Base-by-base conservation (phyloP, 2,113 vertebrate genomes). In the Gymnocephalus cernua region DNA sequence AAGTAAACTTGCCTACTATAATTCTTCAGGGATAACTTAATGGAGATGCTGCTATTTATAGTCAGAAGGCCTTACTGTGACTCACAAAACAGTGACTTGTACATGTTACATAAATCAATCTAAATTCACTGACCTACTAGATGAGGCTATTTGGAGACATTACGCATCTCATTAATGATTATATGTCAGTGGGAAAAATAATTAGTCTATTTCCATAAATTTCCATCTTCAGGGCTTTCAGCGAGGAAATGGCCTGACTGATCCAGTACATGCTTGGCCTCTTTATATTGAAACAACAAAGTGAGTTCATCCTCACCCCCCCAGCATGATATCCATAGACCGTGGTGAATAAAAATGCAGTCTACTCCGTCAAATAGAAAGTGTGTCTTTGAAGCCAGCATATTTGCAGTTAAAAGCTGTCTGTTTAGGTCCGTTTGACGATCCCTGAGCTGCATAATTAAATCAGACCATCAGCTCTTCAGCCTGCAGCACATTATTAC, bases 341-440 rank as follows among this genome's bases (percentile, higher is more conserved):
- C 48, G 2, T 11, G 16, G 66, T 63, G 15, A 27, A 38, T 45
- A 21, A 54, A 45, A 41, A 35, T 35, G 13, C 16, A 19, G 15
- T 8, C 15, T 47, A 18, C 35, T 35, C 35, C 63, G 21, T 19
- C 23, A 59, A 67, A 35, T n/a, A 58, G 15, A 51, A 50, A 21
- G 51, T 23, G 10, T 25, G 23, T 66, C 44, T 85, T 85, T 76
- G 59, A 77, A 71, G 72, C 16, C 57, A 14, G 15, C 14, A 29
- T 11, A 53, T 67, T 70, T 74, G 70, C 48, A 59, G 64, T 41
- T 62, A 65, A 74, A 68, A 84, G 70, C 63, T 23, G 16, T 47
- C 23, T 29, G 19, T 79, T 21, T 54, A 25, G 21, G 3, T 64
- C 9, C n/a, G 19, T 56, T 61, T 70, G 41, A 54, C 45, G 23